Evolutionary conservation across 2,888 invertebrate species (phyloP).

Genomic region (Aphrophora alni): DNA sequence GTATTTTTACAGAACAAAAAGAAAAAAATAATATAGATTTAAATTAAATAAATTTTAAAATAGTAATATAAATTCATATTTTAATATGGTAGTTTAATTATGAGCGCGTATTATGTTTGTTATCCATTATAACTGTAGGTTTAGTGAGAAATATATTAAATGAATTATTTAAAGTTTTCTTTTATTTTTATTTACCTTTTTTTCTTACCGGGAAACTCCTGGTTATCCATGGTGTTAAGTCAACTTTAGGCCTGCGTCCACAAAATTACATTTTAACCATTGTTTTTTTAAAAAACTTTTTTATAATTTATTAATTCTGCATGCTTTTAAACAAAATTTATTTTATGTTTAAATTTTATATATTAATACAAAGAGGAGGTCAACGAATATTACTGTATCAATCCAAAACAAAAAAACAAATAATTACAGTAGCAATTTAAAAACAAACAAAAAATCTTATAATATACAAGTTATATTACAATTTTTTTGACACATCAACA

Average conservation of each 20-base stretch:
- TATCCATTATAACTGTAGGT: slow-evolving; percentile 22
- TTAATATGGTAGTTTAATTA: background rate
- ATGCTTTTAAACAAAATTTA: background rate
- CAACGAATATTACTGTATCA: slow-evolving; percentile 40
- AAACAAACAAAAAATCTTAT: slow-evolving; percentile 53
- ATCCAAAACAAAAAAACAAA: slow-evolving; percentile 52
- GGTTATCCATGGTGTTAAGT: slow-evolving; percentile 39
- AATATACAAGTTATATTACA: slow-evolving; percentile 38
- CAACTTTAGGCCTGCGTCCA: slow-evolving; percentile 42
- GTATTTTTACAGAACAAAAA: no score
- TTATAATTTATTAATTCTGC: slow-evolving; percentile 10
- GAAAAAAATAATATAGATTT: no score
- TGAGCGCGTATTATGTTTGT: slow-evolving; percentile 30
- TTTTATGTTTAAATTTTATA: background rate
- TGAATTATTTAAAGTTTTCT: slow-evolving; percentile 31
- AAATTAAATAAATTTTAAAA: no score
- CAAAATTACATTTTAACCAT: slow-evolving; percentile 43
- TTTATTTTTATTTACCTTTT: slow-evolving; percentile 42
- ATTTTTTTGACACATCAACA: slow-evolving; percentile 52
- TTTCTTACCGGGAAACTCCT: slow-evolving; percentile 40
- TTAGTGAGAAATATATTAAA: slow-evolving; percentile 23
- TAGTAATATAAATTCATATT: background rate
- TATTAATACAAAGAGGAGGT: slow-evolving; percentile 43
- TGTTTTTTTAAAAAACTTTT: slow-evolving; percentile 10
- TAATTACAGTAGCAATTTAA: slow-evolving; percentile 52